Evolutionary conservation across 2,113 vertebrate species (phyloP), one percentile per base, ranked within the genome.

Genomic region (Lonchura striata): DNA sequence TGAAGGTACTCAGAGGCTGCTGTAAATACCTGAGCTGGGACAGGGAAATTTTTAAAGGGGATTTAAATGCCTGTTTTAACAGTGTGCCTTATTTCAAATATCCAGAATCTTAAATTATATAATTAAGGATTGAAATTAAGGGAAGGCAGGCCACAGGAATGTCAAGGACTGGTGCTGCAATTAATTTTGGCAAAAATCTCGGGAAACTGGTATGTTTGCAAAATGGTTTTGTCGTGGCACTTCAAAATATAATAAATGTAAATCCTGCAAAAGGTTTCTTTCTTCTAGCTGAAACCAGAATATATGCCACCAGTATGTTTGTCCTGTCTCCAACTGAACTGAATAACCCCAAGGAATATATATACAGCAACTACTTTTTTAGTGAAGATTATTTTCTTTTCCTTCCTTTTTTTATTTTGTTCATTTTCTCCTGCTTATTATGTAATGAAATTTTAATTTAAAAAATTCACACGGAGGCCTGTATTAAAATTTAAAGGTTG

Each of bases 401-500:
- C 11, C 63, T 60, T 72, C 33, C 27, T 52, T 61, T 60, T 60
- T 91, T 79, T 80, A 16, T 84, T 92, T 75, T 86, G n/a, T 46
- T 30, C 18, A 6, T 69, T 85, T 80, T 82, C 60, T 82, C 15
- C 56, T 7, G 7, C 53, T 86, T 81, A 41, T 78, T 76, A 60
- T 13, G 7, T 54, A 87, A 72, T 72, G 52, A 39, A 90, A 82
- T 61, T 60, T 87, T 59, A 74, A 65, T 79, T 77, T 1, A 0
- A 39, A 88, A 84, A 68, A 21, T 56, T 82, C 46, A 21, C 46
- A 10, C 8, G 2, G 75, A 88, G 21, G 60, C 63, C 31, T 46
- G 9, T 88, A 72, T 92, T 90, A 82, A 86, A 85, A 94, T 82
- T 92, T 46, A 82, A 72, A 61, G n/a, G 7, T 50, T 91, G 70